Evolutionary conservation across 2,888 invertebrate species (phyloP), one percentile per base, ranked within the genome.

Genomic region (Deladenus siricidicola): DNA sequence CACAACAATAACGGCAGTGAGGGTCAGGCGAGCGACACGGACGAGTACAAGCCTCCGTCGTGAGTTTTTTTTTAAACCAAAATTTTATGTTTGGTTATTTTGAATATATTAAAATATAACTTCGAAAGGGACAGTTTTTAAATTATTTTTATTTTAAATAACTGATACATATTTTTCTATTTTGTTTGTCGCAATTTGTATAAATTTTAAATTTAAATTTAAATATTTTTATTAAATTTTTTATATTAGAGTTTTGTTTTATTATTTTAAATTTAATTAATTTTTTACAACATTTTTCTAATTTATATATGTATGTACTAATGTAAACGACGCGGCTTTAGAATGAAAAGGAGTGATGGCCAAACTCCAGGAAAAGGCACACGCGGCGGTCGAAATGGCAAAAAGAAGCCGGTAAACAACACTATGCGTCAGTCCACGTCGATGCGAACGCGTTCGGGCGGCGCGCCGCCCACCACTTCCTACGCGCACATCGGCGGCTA

Each of bases 391-490:
- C 63, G 39, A 17, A 30, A n/a, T 3, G 51, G 65, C 24, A 60
- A 60, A 17, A 55, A 66, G 64, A 64, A 64, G 34, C 64, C 62
- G 19, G 29, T 26, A 24, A 23, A 34, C 26, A 39, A 53, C 10
- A 24, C 39, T 4, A 21, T 39, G 21, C 50, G 58, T 1, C 50
- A 58, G 19, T 17, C 58, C 23, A 28, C 34, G 4, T 55, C 58
- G 19, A 47, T 58, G 57, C 51, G 62, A 26, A 68, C 68, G 24
- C 58, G 70, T 23, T 69, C 68, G 4, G 70, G 67, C 24, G 69
- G 69, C 10, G 60, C 68, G 30, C 69, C 69, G 24, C 56, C 60
- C 21, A n/a, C 58, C n/a, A 52, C 67, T 29, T 56, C 67, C 17
- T 62, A 55, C 23, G 34, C 50, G 10, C 28, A 43, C 21, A 58